Evolutionary conservation across 2,113 vertebrate species (phyloP), one percentile per base, ranked within the genome.

Genomic region (Zapornia atra): DNA sequence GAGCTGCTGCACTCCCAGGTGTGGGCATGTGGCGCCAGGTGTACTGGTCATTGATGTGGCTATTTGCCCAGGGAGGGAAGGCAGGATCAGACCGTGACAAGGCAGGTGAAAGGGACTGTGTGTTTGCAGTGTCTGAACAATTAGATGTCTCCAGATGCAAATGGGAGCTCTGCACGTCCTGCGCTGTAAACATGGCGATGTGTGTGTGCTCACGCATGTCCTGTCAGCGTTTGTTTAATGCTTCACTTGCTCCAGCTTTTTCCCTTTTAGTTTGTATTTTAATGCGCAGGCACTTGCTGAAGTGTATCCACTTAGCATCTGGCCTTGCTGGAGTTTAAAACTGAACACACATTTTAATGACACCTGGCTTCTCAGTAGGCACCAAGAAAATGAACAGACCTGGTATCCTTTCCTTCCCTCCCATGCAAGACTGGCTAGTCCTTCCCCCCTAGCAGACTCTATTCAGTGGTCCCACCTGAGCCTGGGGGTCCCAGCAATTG

Each of bases 261-360:
- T 87, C 88, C 82, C 88, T 96, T 93, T 91, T 65, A 54, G 48
- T 81, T 87, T 77, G 46, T 92, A 90, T 95, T 97, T 96, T 95
- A 96, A 96, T 94, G 93, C 73, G 19, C 91, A 97, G 91, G 82
- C 92, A 68, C 91, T 97, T 97, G 91, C 94, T 42, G 90, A 97
- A 98, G 94, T 95, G 82, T 89, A 96, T 93, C 96, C 94, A 96
- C 88, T 97, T 93, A 96, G 94, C 97, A 97, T 97, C 98, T 98
- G 97, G 91, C 42, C 68, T 97, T 36, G 21, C 63, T 20, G 17
- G 48, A 54, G 57, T 95, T 97, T 95, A 94, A 83, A 96, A 86
- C 86, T 5, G 34, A 97, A 77, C 82, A 82, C 63, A 88, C 64
- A 78, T 94, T 96, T 97, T 90, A 97, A 94, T 25, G 29, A 73